Conservation (phyloP, 2,113 vertebrate genomes). For the Lepidothrix coronata region DNA sequence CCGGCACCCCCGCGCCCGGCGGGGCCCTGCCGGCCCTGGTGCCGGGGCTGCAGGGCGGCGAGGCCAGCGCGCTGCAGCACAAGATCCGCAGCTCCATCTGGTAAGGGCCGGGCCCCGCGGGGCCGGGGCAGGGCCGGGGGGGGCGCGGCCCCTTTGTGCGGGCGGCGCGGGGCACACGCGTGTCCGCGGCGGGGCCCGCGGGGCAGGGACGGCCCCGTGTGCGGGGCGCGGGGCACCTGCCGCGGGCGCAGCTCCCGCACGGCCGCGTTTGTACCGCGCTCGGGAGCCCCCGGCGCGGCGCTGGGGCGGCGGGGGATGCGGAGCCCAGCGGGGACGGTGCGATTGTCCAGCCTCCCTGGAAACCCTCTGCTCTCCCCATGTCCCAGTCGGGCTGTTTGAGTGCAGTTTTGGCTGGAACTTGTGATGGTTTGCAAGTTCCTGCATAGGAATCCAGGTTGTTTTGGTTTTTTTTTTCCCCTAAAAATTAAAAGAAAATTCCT, state of each 20-base stretch:
- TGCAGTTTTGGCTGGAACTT: constrained; percentile 17
- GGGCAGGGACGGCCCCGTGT: neutral
- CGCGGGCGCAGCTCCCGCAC: neutral
- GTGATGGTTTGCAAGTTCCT: neutral
- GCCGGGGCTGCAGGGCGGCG: constrained; percentile 85
- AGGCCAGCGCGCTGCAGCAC: constrained; percentile 88
- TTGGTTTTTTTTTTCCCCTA: neutral
- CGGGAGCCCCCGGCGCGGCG: neutral
- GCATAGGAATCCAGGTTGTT: neutral
- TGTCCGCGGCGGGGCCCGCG: too few relatives aligned
- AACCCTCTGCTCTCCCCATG: neutral
- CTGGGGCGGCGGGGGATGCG: neutral
- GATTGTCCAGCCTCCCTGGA: neutral
- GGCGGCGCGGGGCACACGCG: too few relatives aligned
- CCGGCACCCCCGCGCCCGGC: constrained; percentile 56
- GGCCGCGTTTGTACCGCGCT: neutral
- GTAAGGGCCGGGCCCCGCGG: too few relatives aligned
- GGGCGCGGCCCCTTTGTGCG: too few relatives aligned
- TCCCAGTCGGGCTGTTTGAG: neutral
- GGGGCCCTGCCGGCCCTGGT: constrained; percentile 81
- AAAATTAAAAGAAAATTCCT: neutral
- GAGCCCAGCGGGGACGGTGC: neutral
- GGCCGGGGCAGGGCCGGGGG: too few relatives aligned
- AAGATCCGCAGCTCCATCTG: constrained; percentile 94
- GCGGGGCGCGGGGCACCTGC: neutral